phyloP scores from a whole-genome alignment of 1,140 invertebrate genomes.

The Bombus picipes region DNA sequence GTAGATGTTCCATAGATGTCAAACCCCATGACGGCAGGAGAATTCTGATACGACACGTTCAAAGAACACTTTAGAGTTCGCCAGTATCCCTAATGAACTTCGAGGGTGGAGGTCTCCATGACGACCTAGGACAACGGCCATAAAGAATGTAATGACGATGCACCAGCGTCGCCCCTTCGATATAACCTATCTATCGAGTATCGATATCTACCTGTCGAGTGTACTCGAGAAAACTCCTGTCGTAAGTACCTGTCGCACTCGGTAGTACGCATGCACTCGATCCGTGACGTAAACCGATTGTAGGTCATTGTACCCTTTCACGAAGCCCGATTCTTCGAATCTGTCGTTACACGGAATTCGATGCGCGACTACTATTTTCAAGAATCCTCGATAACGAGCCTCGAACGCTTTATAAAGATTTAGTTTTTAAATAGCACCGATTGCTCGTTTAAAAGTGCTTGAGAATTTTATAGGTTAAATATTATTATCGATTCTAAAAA shows the following conservation, averaged over 20 bases:
- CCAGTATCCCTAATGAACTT: constrained; percentile 44
- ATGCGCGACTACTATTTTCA: not conserved
- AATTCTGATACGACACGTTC: constrained; percentile 27
- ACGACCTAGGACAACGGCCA: constrained; percentile 20
- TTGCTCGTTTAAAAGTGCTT: too few species aligned
- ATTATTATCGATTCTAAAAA: not conserved
- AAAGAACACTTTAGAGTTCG: constrained; percentile 49
- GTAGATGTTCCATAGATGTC: not conserved
- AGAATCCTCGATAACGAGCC: not conserved
- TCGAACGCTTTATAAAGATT: not conserved
- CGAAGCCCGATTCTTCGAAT: not conserved
- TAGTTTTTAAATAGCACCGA: not conserved
- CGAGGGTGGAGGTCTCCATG: constrained; percentile 8
- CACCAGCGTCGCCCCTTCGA: not conserved
- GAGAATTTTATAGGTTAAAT: not conserved
- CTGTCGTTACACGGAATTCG: not conserved
- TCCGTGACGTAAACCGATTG: constrained; percentile 24
- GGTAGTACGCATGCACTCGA: constrained; percentile 28
- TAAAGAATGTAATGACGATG: constrained; percentile 39
- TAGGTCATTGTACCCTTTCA: constrained; percentile 23
- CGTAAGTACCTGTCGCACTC: not conserved
- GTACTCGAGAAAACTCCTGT: constrained; percentile 16
- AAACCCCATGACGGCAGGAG: not conserved
- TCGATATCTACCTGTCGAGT: constrained; percentile 32
- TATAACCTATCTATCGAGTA: constrained; percentile 10